Evolutionary conservation across 2,797 vertebrate genomes (phyloP).

Genomic region (Hyperoplus immaculatus): DNA sequence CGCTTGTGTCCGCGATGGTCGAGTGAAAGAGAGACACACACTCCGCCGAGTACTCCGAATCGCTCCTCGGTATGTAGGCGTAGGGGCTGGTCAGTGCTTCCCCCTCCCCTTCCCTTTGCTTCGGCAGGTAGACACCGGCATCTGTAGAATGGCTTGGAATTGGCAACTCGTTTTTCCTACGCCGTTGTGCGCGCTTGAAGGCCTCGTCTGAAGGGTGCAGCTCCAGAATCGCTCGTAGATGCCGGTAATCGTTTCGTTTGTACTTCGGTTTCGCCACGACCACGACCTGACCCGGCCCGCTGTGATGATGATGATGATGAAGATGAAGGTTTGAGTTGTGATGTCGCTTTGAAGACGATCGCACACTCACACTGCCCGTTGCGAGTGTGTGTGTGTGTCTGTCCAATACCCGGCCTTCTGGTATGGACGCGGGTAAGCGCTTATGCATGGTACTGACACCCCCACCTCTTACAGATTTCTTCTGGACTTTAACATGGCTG

Average conservation of each 20-base stretch:
- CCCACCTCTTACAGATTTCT: constrained; percentile 59
- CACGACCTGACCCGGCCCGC: constrained; percentile 83
- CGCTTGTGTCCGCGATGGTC: constrained; percentile 94
- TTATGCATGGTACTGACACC: constrained; percentile 49
- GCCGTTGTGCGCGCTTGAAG: constrained; percentile 80
- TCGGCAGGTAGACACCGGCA: constrained; percentile 64
- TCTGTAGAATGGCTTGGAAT: constrained; percentile 66
- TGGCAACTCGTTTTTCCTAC: constrained; percentile 82
- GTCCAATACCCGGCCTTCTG: constrained; percentile 76
- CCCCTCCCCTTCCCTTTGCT: constrained; percentile 34
- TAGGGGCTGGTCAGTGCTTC: constrained; percentile 83
- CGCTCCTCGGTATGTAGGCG: constrained; percentile 85
- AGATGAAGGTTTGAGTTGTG: constrained; percentile 59
- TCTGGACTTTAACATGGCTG: constrained; percentile 82
- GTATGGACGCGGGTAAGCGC: constrained; percentile 72
- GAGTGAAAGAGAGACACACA: constrained; percentile 96
- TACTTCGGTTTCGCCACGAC: constrained; percentile 92
- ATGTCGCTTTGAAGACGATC: constrained; percentile 52
- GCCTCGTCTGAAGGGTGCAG: constrained; percentile 86
- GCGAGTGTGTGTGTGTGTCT: constrained; percentile 43
- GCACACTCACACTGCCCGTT: constrained; percentile 25
- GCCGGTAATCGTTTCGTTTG: constrained; percentile 89
- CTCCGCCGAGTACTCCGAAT: constrained; percentile 96
- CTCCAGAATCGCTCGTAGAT: constrained; percentile 86
- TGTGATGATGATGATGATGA: constrained; percentile 72